Conservation (phyloP, 2,888 invertebrate genomes). For the Acronicta leporina region DNA sequence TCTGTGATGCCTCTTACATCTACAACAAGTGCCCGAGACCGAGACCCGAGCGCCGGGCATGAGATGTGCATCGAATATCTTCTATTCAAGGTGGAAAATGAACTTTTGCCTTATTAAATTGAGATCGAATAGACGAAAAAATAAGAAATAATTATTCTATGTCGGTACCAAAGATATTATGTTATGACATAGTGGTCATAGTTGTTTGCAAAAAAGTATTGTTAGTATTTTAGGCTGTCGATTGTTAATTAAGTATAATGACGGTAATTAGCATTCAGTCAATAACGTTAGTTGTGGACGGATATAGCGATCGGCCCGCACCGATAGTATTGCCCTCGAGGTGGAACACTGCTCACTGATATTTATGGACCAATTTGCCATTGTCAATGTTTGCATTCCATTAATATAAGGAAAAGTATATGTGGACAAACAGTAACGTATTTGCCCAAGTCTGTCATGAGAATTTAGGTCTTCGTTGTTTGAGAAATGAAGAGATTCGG, state of each 20-base stretch:
- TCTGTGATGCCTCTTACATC: conserved; percentile 72
- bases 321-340: conserved; percentile 55
- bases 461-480: conserved; percentile 21
- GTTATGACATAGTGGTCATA: conserved; percentile 7
- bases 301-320: conserved; percentile 58
- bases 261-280: conserved; percentile 73
- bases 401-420: conserved; percentile 66
- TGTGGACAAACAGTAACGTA: conserved; percentile 54
- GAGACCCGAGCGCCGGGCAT: conserved; percentile 58
- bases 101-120: conserved; percentile 60
- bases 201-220: conserved; percentile 26
- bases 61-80: conserved; percentile 68
- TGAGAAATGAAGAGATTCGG: not conserved
- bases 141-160: conserved; percentile 1
- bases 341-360: conserved; percentile 58
- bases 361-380: conserved; percentile 66
- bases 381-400: conserved; percentile 70
- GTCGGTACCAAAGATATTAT: too few species aligned
- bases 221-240: conserved; percentile 53
- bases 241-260: conserved; percentile 71
- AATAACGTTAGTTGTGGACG: conserved; percentile 53
- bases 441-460: conserved; percentile 43
- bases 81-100: conserved; percentile 63
- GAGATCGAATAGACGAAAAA: conserved; percentile 9
- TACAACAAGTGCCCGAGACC: conserved; percentile 49